Conservation (phyloP, 2,888 invertebrate species). For the Pristionchus fissidentatus region DNA sequence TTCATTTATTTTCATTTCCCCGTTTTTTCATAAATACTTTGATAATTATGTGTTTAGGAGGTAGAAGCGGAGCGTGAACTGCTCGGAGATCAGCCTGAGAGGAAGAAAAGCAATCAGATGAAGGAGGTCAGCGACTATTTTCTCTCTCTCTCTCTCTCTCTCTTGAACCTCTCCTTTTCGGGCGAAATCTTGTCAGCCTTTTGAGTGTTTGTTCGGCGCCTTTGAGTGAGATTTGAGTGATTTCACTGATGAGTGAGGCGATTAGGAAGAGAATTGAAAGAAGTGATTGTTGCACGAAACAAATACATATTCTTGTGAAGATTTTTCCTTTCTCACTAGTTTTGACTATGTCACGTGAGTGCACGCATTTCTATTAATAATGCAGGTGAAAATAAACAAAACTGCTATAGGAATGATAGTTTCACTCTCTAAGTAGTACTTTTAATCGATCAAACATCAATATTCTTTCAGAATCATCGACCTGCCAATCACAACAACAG, state of each 20-base stretch:
- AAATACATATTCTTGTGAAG: too few species aligned
- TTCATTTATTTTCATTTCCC: background rate
- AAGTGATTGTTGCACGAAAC: background rate
- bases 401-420: too few species aligned
- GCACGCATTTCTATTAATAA: too few species aligned
- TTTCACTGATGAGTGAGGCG: background rate
- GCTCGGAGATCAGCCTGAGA: background rate
- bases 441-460: background rate
- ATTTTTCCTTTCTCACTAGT: too few species aligned
- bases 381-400: too few species aligned
- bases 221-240: too few species aligned
- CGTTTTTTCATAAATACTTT: too few species aligned
- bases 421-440: background rate
- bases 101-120: slow-evolving; percentile 22
- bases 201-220: background rate
- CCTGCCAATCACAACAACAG: background rate
- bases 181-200: background rate
- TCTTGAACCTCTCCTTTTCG: slow-evolving; percentile 15
- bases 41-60: slow-evolving; percentile 56
- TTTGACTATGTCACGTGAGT: too few species aligned
- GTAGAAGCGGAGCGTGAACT: slow-evolving; percentile 56
- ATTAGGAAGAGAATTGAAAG: background rate
- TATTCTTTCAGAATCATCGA: slow-evolving; percentile 1
- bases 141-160: slow-evolving; percentile 3
- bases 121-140: background rate